Evolutionary conservation across 1,140 invertebrate genomes (phyloP).

Genomic region (Drosophila miranda): DNA sequence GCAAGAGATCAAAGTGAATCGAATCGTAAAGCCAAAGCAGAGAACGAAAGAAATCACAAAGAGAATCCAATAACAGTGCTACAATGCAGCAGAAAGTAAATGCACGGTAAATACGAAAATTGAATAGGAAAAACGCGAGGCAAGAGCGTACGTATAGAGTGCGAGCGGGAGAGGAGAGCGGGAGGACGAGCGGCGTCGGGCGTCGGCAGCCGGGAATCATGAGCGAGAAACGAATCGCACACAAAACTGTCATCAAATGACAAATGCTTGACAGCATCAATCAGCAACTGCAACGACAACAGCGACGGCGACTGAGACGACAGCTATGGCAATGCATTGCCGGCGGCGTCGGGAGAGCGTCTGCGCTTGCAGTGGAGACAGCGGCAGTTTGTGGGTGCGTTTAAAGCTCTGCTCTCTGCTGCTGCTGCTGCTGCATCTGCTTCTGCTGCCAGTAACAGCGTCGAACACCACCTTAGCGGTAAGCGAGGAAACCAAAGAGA

Average conservation of each 20-base stretch:
- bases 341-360: slow-evolving; percentile 59
- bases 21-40: slow-evolving; percentile 1
- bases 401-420: slow-evolving; percentile 31
- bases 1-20: slow-evolving; percentile 21
- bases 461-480: slow-evolving; percentile 33
- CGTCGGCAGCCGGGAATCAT: slow-evolving; percentile 65
- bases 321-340: slow-evolving; percentile 55
- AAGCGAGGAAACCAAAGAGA: slow-evolving; percentile 46
- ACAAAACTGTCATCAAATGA: slow-evolving; percentile 82
- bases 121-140: slow-evolving; percentile 41
- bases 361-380: not conserved
- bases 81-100: slow-evolving; percentile 63
- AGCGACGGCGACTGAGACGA: slow-evolving; percentile 21
- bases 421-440: slow-evolving; percentile 36
- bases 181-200: slow-evolving; percentile 13
- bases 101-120: slow-evolving; percentile 54
- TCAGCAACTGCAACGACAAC: slow-evolving; percentile 59
- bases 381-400: not conserved
- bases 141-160: slow-evolving; percentile 21
- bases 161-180: slow-evolving; percentile 4
- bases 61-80: slow-evolving; percentile 48
- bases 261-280: slow-evolving; percentile 82
- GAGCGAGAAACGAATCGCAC: slow-evolving; percentile 81
- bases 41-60: slow-evolving; percentile 6
- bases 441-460: slow-evolving; percentile 54